phyloP scores from a whole-genome alignment of 1,140 invertebrate species.

The Drosophila jambulina region DNA sequence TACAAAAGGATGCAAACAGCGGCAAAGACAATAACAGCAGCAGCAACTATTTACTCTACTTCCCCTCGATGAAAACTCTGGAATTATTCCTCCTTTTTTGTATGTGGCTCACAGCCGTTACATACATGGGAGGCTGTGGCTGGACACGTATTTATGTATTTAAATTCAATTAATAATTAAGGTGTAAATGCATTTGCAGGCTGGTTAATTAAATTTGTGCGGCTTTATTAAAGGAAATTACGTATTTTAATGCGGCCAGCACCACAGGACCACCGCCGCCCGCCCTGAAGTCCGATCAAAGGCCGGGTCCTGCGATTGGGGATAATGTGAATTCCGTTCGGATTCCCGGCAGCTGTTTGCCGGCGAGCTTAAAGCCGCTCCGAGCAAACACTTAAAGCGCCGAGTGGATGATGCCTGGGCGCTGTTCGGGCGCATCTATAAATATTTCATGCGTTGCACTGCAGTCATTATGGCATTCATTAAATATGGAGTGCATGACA shows the following conservation, averaged over 20 bases:
- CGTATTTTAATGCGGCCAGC: conserved; percentile 63
- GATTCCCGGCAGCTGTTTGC: conserved; percentile 48
- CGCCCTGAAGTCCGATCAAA: conserved; percentile 36
- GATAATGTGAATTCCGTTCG: conserved; percentile 50
- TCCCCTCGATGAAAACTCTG: conserved; percentile 27
- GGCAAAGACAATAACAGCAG: conserved; percentile 37
- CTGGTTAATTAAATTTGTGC: conserved; percentile 84
- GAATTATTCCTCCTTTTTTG: conserved; percentile 12
- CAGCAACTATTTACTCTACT: conserved; percentile 41
- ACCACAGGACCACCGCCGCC: conserved; percentile 38
- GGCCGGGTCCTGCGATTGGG: conserved; percentile 10
- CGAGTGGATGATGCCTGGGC: conserved; percentile 28
- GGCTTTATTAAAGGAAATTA: conserved; percentile 83
- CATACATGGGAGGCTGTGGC: conserved; percentile 12
- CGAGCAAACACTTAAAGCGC: conserved; percentile 48
- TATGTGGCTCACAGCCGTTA: conserved; percentile 14
- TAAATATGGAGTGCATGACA: conserved; percentile 74
- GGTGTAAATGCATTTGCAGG: conserved; percentile 84
- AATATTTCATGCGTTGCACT: conserved; percentile 82
- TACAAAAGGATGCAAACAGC: conserved; percentile 38
- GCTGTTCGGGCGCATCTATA: conserved; percentile 66
- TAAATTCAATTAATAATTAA: conserved; percentile 85
- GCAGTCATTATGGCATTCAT: conserved; percentile 83
- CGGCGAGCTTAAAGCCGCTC: conserved; percentile 43
- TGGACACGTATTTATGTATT: conserved; percentile 73